phyloP scores from a whole-genome alignment of 1,140 invertebrate genomes.

The Heliconius melpomene region DNA sequence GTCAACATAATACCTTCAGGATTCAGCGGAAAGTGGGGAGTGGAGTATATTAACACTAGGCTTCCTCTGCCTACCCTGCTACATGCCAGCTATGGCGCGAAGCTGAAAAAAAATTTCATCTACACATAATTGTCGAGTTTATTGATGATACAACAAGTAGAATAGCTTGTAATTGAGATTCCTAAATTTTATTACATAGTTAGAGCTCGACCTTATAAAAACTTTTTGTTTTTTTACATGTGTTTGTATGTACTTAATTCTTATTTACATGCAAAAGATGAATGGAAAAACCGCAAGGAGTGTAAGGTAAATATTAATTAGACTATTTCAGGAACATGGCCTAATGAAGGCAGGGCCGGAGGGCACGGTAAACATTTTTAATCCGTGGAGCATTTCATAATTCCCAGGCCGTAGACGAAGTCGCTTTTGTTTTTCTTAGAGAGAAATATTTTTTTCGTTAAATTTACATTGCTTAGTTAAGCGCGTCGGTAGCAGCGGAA shows the following conservation, averaged over 20 bases:
- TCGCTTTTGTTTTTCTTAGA: slow-evolving; percentile 70
- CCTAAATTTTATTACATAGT: no score
- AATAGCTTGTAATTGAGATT: no score
- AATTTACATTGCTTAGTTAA: slow-evolving; percentile 62
- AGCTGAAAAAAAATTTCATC: no score
- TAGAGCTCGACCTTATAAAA: no score
- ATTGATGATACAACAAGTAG: no score
- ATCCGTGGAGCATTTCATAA: slow-evolving; percentile 75
- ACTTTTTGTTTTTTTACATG: background rate
- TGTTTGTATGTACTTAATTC: background rate
- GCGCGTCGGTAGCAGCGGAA: slow-evolving; percentile 36
- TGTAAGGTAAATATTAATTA: slow-evolving; percentile 77
- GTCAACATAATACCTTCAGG: no score
- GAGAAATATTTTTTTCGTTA: slow-evolving; percentile 66
- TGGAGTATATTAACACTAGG: no score
- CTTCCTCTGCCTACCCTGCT: no score
- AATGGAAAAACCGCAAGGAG: slow-evolving; percentile 66
- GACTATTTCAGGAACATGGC: slow-evolving; percentile 65
- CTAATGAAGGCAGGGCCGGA: slow-evolving; percentile 70
- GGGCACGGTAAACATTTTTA: slow-evolving; percentile 77
- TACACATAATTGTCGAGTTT: no score
- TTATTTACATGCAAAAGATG: slow-evolving; percentile 44
- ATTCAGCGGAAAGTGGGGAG: no score
- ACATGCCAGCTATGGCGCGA: no score
- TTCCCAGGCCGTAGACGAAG: slow-evolving; percentile 64